Conservation (phyloP, 2,888 invertebrate genomes). For the Merodon equestris region DNA sequence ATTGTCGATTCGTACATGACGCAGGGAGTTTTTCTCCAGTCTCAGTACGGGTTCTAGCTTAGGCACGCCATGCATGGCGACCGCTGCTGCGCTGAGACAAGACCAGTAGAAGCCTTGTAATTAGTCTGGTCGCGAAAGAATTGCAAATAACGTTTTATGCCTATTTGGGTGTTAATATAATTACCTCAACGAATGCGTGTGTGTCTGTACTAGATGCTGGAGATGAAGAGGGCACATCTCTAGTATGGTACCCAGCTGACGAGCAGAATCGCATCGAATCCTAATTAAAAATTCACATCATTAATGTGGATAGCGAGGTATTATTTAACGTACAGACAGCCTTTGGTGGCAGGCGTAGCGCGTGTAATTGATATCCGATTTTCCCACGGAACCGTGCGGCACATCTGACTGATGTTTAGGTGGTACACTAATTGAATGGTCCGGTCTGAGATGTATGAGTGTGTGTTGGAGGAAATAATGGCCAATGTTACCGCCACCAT, state of each 20-base stretch:
- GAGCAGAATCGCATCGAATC: conserved; percentile 24
- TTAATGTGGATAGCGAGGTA: conserved; percentile 52
- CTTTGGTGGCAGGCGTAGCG: conserved; percentile 56
- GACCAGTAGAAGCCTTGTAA: conserved; percentile 58
- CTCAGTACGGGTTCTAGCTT: not conserved
- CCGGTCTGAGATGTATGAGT: conserved; percentile 37
- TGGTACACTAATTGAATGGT: conserved; percentile 64
- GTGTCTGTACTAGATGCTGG: not conserved
- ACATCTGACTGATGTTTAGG: conserved; percentile 46
- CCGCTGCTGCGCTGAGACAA: conserved; percentile 31
- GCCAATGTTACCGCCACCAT: not conserved
- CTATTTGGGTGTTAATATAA: conserved; percentile 69
- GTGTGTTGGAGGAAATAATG: conserved; percentile 40
- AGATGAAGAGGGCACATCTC: conserved; percentile 60
- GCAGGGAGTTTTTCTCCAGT: conserved; percentile 56
- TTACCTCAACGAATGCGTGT: not conserved
- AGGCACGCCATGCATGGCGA: not conserved
- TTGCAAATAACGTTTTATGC: conserved; percentile 64
- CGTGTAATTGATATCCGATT: conserved; percentile 67
- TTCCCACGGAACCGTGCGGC: conserved; percentile 55
- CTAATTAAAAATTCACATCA: conserved; percentile 69
- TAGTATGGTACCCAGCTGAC: conserved; percentile 52
- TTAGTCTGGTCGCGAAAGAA: conserved; percentile 66
- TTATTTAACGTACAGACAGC: conserved; percentile 51
- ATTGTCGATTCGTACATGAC: conserved; percentile 68